phyloP scores from a whole-genome alignment of 2,888 invertebrate species.

The Syrista parreyssii region DNA sequence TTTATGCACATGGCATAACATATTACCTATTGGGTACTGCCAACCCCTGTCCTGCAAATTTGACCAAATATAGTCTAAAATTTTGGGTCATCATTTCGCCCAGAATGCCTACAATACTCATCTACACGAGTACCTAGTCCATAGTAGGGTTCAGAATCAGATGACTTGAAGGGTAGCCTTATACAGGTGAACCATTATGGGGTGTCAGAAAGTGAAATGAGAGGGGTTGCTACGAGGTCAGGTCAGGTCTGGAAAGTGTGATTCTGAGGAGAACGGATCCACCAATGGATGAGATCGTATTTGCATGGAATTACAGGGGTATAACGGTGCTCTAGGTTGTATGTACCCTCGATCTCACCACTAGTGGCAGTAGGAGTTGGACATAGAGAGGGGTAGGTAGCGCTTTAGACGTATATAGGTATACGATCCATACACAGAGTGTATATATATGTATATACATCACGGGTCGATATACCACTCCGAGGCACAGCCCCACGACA shows the following conservation, averaged over 20 bases:
- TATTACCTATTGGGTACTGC: background rate
- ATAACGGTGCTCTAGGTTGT: conserved; percentile 6
- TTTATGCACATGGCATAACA: background rate
- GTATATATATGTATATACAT: conserved; percentile 26
- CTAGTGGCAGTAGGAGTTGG: background rate
- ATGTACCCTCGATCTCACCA: conserved; percentile 13
- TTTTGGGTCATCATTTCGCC: background rate
- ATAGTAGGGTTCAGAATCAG: too few species aligned
- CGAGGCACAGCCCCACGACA: conserved; percentile 38
- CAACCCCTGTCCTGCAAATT: background rate
- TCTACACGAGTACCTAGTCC: too few species aligned
- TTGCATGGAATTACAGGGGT: conserved; percentile 36
- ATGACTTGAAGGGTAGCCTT: background rate
- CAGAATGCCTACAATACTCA: background rate
- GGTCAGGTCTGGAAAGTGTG: background rate
- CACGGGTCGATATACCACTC: conserved; percentile 44
- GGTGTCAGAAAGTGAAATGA: background rate
- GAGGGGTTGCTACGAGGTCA: background rate
- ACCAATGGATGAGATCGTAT: conserved; percentile 25
- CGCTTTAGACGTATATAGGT: conserved; percentile 22
- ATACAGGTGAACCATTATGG: background rate
- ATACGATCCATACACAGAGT: conserved; percentile 22
- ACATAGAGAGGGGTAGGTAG: conserved; percentile 12
- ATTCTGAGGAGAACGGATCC: background rate
- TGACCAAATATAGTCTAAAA: background rate